Evolutionary conservation across 2,797 vertebrate genomes (phyloP).

Genomic region (Rhinoraja longicauda): DNA sequence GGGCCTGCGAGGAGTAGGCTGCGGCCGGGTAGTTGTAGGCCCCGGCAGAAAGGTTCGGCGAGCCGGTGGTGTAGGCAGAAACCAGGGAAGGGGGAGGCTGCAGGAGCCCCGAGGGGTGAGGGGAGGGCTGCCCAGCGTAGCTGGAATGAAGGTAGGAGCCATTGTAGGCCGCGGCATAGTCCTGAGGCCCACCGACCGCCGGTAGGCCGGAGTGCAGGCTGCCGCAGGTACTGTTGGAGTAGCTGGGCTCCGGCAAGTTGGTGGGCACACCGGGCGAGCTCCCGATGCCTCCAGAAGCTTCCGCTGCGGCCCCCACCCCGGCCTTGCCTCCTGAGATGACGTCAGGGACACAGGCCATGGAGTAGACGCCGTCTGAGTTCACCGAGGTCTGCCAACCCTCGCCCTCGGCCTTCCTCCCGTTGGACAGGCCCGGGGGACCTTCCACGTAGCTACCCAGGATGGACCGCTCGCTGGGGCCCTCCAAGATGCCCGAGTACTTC

Average conservation of each 20-base stretch:
- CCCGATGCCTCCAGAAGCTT: slow-evolving; percentile 85
- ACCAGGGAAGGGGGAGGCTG: slow-evolving; percentile 82
- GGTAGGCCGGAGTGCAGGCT: slow-evolving; percentile 91
- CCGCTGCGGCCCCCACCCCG: slow-evolving; percentile 81
- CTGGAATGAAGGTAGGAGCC: slow-evolving; percentile 93
- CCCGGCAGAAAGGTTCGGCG: slow-evolving; percentile 79
- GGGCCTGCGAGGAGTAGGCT: slow-evolving; percentile 86
- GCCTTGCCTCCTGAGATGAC: slow-evolving; percentile 90
- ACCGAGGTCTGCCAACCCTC: slow-evolving; percentile 84
- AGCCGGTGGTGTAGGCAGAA: slow-evolving; percentile 86
- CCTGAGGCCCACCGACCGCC: slow-evolving; percentile 69
- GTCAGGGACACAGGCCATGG: slow-evolving; percentile 93
- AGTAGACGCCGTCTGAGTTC: slow-evolving; percentile 82
- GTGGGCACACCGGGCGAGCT: slow-evolving; percentile 87
- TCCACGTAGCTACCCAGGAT: slow-evolving; percentile 90
- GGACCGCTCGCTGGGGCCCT: slow-evolving; percentile 83
- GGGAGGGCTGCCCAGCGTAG: slow-evolving; percentile 88
- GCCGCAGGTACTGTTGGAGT: slow-evolving; percentile 91
- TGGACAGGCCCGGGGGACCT: slow-evolving; percentile 77
- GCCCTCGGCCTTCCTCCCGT: slow-evolving; percentile 87
- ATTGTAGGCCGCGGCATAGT: slow-evolving; percentile 90
- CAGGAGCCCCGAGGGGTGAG: slow-evolving; percentile 87
- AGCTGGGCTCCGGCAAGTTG: slow-evolving; percentile 89
- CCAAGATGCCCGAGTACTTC: slow-evolving; percentile 96
- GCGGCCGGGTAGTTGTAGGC: slow-evolving; percentile 84